Conservation (phyloP, 2,888 invertebrate species). For the Synergus umbraculus region DNA sequence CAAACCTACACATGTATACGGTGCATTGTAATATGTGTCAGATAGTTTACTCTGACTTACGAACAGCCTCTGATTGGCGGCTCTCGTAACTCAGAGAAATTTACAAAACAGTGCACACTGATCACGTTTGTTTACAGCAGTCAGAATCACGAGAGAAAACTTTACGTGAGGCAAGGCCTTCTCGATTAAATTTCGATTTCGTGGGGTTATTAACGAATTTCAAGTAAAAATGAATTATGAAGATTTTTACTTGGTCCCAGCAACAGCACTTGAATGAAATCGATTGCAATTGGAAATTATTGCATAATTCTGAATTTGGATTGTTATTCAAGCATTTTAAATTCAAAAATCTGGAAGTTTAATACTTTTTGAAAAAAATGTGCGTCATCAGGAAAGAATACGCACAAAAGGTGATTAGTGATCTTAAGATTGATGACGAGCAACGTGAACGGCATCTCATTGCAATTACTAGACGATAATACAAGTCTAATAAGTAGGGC, state of each 20-base stretch:
- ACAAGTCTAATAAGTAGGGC: constrained; percentile 27
- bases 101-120: neutral
- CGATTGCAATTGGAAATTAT: neutral
- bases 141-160: neutral
- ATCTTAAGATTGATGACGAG: constrained; percentile 23
- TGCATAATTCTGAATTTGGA: neutral
- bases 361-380: neutral
- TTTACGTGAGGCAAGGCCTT: neutral
- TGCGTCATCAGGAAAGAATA: neutral
- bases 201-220: neutral
- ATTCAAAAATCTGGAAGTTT: neutral
- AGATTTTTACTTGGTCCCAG: neutral
- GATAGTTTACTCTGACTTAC: neutral
- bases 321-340: neutral
- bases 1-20: neutral
- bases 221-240: neutral
- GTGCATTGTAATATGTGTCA: neutral
- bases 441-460: constrained; percentile 14
- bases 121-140: constrained; percentile 11
- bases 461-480: constrained; percentile 17
- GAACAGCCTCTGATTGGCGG: constrained; percentile 6
- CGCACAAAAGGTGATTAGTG: constrained; percentile 20
- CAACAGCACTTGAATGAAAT: neutral
- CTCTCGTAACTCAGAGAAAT: constrained; percentile 2
- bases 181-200: neutral